Evolutionary conservation across 2,888 invertebrate genomes (phyloP).

Genomic region (Lamproptera curius): DNA sequence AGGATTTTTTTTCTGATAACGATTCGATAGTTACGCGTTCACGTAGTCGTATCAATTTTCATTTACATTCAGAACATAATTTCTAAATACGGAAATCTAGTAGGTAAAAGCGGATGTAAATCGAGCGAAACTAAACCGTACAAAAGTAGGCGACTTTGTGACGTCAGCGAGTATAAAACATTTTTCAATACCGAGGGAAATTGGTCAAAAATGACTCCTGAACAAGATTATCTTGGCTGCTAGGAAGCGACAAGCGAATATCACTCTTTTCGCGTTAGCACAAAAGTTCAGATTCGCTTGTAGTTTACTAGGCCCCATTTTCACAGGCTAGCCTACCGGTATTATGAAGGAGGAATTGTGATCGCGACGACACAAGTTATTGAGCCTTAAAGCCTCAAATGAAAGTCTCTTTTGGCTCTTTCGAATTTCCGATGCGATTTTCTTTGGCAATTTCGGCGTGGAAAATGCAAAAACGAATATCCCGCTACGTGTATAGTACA

Average conservation of each 20-base stretch:
- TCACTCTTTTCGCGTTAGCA: slow-evolving; percentile 28
- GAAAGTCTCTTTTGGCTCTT: slow-evolving; percentile 19
- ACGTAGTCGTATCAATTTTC: too few species aligned
- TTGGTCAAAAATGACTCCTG: slow-evolving; percentile 64
- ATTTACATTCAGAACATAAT: too few species aligned
- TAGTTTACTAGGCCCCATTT: slow-evolving; percentile 33
- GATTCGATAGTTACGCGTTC: too few species aligned
- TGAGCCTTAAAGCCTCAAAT: slow-evolving; percentile 20
- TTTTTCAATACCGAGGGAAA: slow-evolving; percentile 63
- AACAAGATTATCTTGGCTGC: slow-evolving; percentile 55
- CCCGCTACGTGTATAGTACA: neutral
- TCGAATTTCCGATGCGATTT: slow-evolving; percentile 9
- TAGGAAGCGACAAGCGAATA: slow-evolving; percentile 28
- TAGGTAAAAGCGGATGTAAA: too few species aligned
- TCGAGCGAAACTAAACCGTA: slow-evolving; percentile 21
- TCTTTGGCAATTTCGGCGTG: slow-evolving; percentile 11
- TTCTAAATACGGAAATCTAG: too few species aligned
- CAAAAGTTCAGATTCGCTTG: slow-evolving; percentile 42
- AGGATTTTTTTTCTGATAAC: too few species aligned
- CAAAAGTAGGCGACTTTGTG: slow-evolving; percentile 39
- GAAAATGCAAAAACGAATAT: slow-evolving; percentile 10
- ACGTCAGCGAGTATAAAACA: slow-evolving; percentile 52
- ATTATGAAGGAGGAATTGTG: slow-evolving; percentile 37
- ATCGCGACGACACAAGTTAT: slow-evolving; percentile 21
- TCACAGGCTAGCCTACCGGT: slow-evolving; percentile 41